Base-by-base conservation (phyloP, 2,888 invertebrate species). In the Nymphalis c-album region DNA sequence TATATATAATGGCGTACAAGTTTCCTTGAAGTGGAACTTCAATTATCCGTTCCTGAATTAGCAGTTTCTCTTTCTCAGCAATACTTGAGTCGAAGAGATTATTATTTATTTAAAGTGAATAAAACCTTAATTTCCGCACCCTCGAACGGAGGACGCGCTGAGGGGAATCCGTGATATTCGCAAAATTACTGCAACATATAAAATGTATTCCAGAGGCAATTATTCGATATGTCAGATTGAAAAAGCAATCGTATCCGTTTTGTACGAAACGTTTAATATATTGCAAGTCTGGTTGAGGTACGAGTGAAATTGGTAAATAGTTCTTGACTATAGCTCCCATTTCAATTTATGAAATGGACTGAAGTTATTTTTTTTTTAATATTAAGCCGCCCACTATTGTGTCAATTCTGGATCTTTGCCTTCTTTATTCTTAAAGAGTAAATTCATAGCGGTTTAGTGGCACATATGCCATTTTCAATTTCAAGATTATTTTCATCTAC, bases 181-280 rank as follows among this genome's bases (percentile, higher is more conserved):
- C 60, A 46, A 22, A 60, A 65, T 65, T 60, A 65, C 22, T 31
- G 47, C 45, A 60, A 51, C 65, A 46, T 35, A 20, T 22, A 51
- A 55, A 64, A 53, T 60, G 48, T 55, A 31, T 55, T 55, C 35
- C 40, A 51, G 60, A 60, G 51, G 60, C 64, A 64, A 60, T 65
- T 51, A 60, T 65, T 60, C 35, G 60, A 65, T 35, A 17, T 65
- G 53, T 60, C 65, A 60, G 60, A 65, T 40, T 60, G 60, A 31
- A 60, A 65, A 65, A 65, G 60, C 51, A 51, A 51, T 51, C 51
- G 26, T 13, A 40, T 13, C 40, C 40, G 50, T 20, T 50, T 50
- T 20, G 20, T 18, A 8, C 18, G 50, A 13, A 50, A 50, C 13
- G 18, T 18, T 50, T 18, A 50, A 50, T 50, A 50, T 20, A 20